phyloP scores from a whole-genome alignment of 2,113 vertebrate species.

The Hepsetus odoe region DNA sequence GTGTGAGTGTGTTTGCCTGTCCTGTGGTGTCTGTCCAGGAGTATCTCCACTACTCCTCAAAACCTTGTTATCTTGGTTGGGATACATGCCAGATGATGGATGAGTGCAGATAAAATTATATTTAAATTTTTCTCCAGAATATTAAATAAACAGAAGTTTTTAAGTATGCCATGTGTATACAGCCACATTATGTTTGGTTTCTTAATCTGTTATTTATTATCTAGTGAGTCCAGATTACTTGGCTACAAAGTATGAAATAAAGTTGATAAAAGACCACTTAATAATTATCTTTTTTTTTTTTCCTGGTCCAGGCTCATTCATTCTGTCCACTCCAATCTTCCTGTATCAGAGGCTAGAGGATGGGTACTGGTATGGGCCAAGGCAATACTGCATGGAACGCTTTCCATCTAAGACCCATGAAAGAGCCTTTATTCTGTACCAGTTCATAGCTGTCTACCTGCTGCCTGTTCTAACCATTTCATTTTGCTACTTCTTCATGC shows the following conservation, averaged over 20 bases:
- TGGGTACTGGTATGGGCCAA: conserved; percentile 81
- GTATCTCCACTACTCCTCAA: too few relatives aligned
- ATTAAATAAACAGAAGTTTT: too few relatives aligned
- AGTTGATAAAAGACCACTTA: neutral
- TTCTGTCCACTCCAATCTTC: conserved; percentile 79
- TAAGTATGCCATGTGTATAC: too few relatives aligned
- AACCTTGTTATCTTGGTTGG: too few relatives aligned
- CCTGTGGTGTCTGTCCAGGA: too few relatives aligned
- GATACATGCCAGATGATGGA: too few relatives aligned
- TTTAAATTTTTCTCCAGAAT: too few relatives aligned
- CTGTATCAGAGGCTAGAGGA: conserved; percentile 81
- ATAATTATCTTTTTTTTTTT: neutral
- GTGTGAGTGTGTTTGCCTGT: too few relatives aligned
- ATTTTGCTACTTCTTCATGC: conserved; percentile 82
- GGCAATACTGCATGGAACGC: conserved; percentile 80
- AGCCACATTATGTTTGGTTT: neutral
- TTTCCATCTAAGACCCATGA: conserved; percentile 81
- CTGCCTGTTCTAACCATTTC: conserved; percentile 79
- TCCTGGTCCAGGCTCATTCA: conserved; percentile 75
- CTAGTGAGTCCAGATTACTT: too few relatives aligned
- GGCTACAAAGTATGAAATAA: too few relatives aligned
- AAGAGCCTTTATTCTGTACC: conserved; percentile 81
- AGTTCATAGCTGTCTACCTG: conserved; percentile 81
- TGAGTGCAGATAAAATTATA: too few relatives aligned
- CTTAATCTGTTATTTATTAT: too few relatives aligned